Evolutionary conservation across 37 sponge, comb jelly and placozoan genomes (phyloP), one percentile per base, ranked within the genome.

Genomic region (Theonella swinhoei): DNA sequence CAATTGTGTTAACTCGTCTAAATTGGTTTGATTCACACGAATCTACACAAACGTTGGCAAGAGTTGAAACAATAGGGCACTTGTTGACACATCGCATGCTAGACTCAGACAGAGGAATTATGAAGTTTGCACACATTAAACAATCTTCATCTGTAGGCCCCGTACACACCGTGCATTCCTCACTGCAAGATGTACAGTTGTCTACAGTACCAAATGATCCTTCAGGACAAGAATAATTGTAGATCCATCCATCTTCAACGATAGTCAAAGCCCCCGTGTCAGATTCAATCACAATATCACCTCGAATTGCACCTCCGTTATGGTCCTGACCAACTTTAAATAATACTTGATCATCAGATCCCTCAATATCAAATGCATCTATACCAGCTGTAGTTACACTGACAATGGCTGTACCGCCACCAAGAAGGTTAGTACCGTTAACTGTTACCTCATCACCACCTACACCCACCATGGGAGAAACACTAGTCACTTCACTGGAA

Each of bases 241-340:
- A 93, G 14, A 11, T 30, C 90, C 90, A 93, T 4, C 63, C 68
- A 60, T 68, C 31, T 0, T 41, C 66, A 1, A 62, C 1, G 19
- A 70, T 60, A 26, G 83, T 82, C 32, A 83, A 36, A 43, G 91
- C 89, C 31, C 95, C 95, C 1, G 91, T 91, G 67, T 91, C 73
- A 24, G 92, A 85, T 29, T 81, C 75, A 33, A 94, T 36, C 14
- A 40, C 22, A 19, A 94, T 64, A 59, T 35, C 36, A 22, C 84
- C 92, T 23, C 40, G 38, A 0, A 29, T 39, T 9, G 19, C 25
- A 23, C 29, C 30, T 5, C 87, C 89, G 35, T 63, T 59, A 43
- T 62, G 42, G 39, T 66, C 68, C 23, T 69, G 39, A 0, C 95
- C 95, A 20, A 79, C 79, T 25, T 23, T 26, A 33, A 93, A 82